These are phyloP conservation scores for Poeciliopsis presidionis DNA, from an alignment of 2,797 vertebrate species.

Conservation along the genomic window DNA sequence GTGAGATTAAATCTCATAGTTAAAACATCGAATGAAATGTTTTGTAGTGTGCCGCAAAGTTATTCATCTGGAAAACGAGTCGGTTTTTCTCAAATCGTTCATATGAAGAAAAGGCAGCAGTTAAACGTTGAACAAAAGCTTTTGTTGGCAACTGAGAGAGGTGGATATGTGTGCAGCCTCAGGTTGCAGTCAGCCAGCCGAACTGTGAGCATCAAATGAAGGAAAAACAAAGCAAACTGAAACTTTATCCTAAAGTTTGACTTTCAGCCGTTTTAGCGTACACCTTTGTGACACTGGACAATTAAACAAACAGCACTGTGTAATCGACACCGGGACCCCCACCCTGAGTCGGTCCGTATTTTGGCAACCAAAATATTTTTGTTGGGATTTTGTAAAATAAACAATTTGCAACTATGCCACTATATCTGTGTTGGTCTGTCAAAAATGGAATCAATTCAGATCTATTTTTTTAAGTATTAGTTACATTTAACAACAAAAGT, in stretches of 20 bases:
- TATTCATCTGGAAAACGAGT: background rate
- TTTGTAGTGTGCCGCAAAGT: background rate
- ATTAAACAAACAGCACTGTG: background rate
- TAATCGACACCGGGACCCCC: background rate
- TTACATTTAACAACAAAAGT: background rate
- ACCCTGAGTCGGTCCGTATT: background rate
- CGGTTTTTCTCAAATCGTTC: background rate
- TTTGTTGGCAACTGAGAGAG: constrained; percentile 43
- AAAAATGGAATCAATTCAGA: no score
- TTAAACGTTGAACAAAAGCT: constrained; percentile 14
- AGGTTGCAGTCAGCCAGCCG: constrained; percentile 39
- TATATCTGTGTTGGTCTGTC: background rate
- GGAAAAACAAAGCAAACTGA: constrained; percentile 22
- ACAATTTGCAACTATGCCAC: background rate
- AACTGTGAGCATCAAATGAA: constrained; percentile 23
- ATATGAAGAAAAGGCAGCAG: background rate
- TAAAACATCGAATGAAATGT: background rate
- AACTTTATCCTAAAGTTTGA: constrained; percentile 32
- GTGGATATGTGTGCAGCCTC: constrained; percentile 25
- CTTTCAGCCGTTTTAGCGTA: background rate
- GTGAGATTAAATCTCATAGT: constrained; percentile 26
- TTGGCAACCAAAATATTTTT: background rate
- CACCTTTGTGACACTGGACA: background rate
- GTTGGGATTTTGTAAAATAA: background rate
- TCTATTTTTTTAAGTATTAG: background rate